phyloP scores from a whole-genome alignment of 2,888 invertebrate species.

The Melolontha melolontha region DNA sequence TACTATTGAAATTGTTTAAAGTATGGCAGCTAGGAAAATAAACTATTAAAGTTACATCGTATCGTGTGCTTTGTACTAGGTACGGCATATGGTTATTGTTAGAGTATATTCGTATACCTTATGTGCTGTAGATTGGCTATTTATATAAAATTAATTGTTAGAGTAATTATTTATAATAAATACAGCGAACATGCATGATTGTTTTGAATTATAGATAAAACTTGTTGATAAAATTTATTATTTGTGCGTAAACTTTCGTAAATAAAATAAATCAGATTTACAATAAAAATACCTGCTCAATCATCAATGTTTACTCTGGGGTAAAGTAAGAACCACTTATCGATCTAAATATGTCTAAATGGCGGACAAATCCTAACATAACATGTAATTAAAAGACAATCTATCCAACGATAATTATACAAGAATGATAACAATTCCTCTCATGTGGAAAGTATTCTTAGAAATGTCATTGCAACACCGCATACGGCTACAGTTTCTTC shows the following conservation, averaged over 20 bases:
- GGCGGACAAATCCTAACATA: slow-evolving; percentile 38
- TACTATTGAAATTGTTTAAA: slow-evolving; percentile 8
- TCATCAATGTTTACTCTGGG: slow-evolving; percentile 44
- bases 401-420: slow-evolving; percentile 48
- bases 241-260: too few relatives aligned
- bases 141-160: neutral
- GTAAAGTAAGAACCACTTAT: slow-evolving; percentile 38
- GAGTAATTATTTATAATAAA: too few relatives aligned
- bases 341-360: slow-evolving; percentile 39
- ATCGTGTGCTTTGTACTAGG: neutral
- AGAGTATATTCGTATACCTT: slow-evolving; percentile 8
- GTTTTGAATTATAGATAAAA: too few relatives aligned
- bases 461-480: slow-evolving; percentile 47
- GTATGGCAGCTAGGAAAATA: slow-evolving; percentile 11
- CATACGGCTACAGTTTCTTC: too few relatives aligned
- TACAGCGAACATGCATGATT: too few relatives aligned
- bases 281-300: slow-evolving; percentile 46
- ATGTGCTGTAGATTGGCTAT: neutral
- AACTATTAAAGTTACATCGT: slow-evolving; percentile 25
- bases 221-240: too few relatives aligned
- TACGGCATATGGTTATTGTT: slow-evolving; percentile 19
- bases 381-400: slow-evolving; percentile 50
- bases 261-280: slow-evolving; percentile 37
- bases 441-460: slow-evolving; percentile 60
- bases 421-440: slow-evolving; percentile 56